Conservation (phyloP, 1,140 invertebrate species). For the Lasaia peninsularis region DNA sequence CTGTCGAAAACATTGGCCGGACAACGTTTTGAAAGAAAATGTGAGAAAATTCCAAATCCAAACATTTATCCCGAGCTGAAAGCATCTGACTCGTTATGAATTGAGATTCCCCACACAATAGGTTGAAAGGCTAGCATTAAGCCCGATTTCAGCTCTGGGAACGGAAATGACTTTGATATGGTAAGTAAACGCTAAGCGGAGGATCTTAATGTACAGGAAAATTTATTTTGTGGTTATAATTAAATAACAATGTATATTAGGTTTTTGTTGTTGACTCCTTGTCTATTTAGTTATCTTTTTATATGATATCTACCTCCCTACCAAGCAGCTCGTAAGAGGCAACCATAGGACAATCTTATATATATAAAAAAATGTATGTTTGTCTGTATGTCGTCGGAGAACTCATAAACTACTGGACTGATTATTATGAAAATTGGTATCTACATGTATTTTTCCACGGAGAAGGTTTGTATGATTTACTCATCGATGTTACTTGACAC, state of each 20-base stretch:
- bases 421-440: too few species aligned
- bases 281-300: too few species aligned
- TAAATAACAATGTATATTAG: not conserved
- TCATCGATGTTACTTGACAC: too few species aligned
- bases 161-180: conserved; percentile 10
- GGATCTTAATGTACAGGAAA: conserved; percentile 3
- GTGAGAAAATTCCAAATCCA: conserved; percentile 3
- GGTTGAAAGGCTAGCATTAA: conserved; percentile 6
- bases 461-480: too few species aligned
- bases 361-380: too few species aligned
- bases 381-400: too few species aligned
- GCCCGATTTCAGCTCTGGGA: conserved; percentile 1
- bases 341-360: too few species aligned
- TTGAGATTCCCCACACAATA: conserved; percentile 6
- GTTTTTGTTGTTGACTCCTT: conserved; percentile 3
- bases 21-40: conserved; percentile 3
- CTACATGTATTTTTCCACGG: too few species aligned
- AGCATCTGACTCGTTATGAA: conserved; percentile 8
- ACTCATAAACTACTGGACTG: too few species aligned
- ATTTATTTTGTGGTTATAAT: conserved; percentile 7
- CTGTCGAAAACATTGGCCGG: not conserved
- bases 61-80: conserved; percentile 6
- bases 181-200: conserved; percentile 1
- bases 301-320: too few species aligned
- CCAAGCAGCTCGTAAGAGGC: too few species aligned